Evolutionary conservation across 2,888 invertebrate species (phyloP), one percentile per base, ranked within the genome.

Genomic region (Campoletis raptor): DNA sequence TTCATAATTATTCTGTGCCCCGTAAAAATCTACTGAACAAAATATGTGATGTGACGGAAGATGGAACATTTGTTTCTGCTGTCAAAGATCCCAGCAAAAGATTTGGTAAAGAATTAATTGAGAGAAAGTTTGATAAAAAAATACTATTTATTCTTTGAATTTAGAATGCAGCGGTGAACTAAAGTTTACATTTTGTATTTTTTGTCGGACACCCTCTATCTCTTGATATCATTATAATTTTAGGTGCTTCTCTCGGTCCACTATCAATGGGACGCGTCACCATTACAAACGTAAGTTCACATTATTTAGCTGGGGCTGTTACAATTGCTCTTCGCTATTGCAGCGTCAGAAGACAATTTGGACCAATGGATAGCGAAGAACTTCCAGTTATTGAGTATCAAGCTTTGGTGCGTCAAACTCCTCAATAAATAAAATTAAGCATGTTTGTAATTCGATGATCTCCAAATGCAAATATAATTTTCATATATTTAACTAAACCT

Each of bases 381-480:
- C 95, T 96, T 87, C 97, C 99, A 0, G 97, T 99, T 0, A 94
- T 99, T 89, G 98, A 99, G 93, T 99, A 99, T 94, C 99, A 98
- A 93, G 96, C 98, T 61, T 98, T 98, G 95, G 97, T 97, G 93
- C 94, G 94, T 91, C 54, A 64, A 7, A 45, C 5, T 1, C 10
- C 10, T 5, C 10, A 64, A 15, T 6, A 15, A 37, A 66, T 2
- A 24, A 48, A 37, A 40, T 15, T 2, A n/a, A 10, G 4, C 24
- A 54, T 30, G 30, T 54, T 37, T 10, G 8, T 7, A 36, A 67
- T 18, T 30, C 30, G 30, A 30, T 30, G 30, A 15, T 5, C 18
- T 37, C 9, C 10, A 18, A 3, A 2, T 15, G 36, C 18, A 21
- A 48, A 52, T 61, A 52, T 30, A 40, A 30, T 61, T 30, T 24